A percentile compares a stretch with the other conserved stretches of the same genome.
Evolutionary conservation across 2,797 vertebrate species (phyloP).

Genomic region (Bradypodion pumilum): DNA sequence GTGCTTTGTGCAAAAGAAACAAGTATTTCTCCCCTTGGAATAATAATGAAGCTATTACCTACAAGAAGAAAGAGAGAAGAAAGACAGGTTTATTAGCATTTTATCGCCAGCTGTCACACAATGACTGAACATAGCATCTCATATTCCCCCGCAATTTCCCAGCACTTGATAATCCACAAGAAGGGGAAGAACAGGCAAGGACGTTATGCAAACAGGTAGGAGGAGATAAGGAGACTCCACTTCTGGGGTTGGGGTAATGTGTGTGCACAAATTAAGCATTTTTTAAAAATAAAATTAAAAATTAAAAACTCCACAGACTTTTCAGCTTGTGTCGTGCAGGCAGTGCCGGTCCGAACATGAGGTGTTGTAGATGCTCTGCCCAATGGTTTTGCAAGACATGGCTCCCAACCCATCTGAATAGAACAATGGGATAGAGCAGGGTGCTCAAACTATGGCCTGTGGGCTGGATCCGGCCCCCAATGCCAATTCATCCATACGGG

Average conservation of each 20-base stretch:
- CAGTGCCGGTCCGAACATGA: not conserved
- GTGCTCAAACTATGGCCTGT: too few species aligned
- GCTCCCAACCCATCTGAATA: not conserved
- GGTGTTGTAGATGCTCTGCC: not conserved
- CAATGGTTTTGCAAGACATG: not conserved
- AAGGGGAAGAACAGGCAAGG: not conserved
- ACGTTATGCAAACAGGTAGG: not conserved
- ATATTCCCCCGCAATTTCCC: not conserved
- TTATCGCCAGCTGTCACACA: not conserved
- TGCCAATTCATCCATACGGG: too few species aligned
- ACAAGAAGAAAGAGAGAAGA: not conserved
- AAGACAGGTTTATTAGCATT: not conserved
- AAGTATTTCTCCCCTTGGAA: not conserved
- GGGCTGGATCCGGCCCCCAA: too few species aligned
- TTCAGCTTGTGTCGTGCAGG: too few species aligned
- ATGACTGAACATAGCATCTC: not conserved
- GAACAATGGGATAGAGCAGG: too few species aligned
- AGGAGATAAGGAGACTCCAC: not conserved
- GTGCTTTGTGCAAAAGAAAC: not conserved
- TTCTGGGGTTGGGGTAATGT: not conserved
- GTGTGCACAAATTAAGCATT: not conserved
- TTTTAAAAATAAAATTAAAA: too few species aligned
- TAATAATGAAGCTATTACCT: constrained; percentile 23
- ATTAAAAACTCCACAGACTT: not conserved
- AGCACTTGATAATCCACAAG: not conserved